Base-by-base conservation (phyloP, 2,888 invertebrate species). In the Hedya salicella region DNA sequence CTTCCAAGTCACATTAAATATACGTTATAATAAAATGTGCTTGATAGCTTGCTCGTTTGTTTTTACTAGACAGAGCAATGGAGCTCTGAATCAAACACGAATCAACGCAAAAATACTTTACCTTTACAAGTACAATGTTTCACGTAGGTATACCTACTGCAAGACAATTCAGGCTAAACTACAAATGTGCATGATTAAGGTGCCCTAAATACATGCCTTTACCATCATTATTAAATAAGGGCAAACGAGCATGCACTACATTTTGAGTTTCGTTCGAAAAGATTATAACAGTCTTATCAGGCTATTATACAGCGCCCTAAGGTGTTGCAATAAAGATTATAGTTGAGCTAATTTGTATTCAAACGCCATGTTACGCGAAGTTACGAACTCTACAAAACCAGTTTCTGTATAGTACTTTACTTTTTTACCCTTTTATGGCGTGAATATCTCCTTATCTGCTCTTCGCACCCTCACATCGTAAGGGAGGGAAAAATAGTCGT, bases 341-440 rank as follows among this genome's bases (percentile, higher is more conserved):
- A 54, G 49, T 39, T 32, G 2, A 32, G 61, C 60, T 49, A 42
- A 60, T 66, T 66, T 61, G 17, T 54, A 66, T 66, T 61, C 53
- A 48, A 54, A 42, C 46, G 53, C 13, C 59, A 25, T 59, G 25
- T 52, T 65, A 65, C 32, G 60, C 39, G 48, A 54, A 53, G 54
- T 61, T 40, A 49, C 53, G 46, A 53, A 66, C 53, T 61, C 49
- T 21, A 54, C 61, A 54, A 66, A n/a, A 42, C 30, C 17, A 30
- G 46, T 54, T 17, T 50, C 54, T 49, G 60, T 32, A 40, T 25
- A 11, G 36, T 53, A n/a, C 59, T 60, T 53, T 59, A 53, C 40
- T 60, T 66, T 63, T 66, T 60, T 61, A 61, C 66, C 66, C 66
- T 61, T 66, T 66, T 61, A 66, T 54, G 66, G 61, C 54, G 9